Evolutionary conservation across 2,113 vertebrate species (phyloP).

Genomic region (Eubucco bourcierii): DNA sequence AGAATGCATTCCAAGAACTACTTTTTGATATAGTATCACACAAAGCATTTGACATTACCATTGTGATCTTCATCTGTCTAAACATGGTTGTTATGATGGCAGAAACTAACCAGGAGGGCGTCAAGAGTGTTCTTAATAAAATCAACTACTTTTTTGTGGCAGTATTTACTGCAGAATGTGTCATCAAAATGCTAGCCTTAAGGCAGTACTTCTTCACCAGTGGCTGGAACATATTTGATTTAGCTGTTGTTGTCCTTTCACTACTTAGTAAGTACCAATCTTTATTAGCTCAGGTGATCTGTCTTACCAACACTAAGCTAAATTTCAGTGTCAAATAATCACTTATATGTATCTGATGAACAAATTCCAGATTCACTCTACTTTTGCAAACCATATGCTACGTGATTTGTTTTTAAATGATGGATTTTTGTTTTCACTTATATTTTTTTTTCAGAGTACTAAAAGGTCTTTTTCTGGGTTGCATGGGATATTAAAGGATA

Average conservation of each 20-base stretch:
- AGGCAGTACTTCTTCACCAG: conserved; percentile 93
- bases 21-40: conserved; percentile 89
- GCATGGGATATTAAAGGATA: no score
- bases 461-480: neutral
- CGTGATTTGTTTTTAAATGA: neutral
- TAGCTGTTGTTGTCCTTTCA: conserved; percentile 90
- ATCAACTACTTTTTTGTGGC: conserved; percentile 90
- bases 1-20: conserved; percentile 88
- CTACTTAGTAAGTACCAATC: conserved; percentile 85
- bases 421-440: neutral
- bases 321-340: neutral
- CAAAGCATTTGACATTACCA: conserved; percentile 90
- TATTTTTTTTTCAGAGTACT: neutral
- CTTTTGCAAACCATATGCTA: neutral
- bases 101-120: conserved; percentile 73
- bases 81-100: conserved; percentile 97
- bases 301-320: neutral
- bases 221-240: conserved; percentile 96
- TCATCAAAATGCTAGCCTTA: conserved; percentile 90
- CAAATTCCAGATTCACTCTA: neutral
- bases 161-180: conserved; percentile 89
- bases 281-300: neutral
- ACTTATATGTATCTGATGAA: neutral
- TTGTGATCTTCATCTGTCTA: conserved; percentile 89
- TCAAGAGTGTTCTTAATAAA: conserved; percentile 77